A percentile compares a stretch with the other conserved stretches of the same genome.
Evolutionary conservation across 2,113 vertebrate genomes (phyloP).

Genomic region (Pituophis catenifer): DNA sequence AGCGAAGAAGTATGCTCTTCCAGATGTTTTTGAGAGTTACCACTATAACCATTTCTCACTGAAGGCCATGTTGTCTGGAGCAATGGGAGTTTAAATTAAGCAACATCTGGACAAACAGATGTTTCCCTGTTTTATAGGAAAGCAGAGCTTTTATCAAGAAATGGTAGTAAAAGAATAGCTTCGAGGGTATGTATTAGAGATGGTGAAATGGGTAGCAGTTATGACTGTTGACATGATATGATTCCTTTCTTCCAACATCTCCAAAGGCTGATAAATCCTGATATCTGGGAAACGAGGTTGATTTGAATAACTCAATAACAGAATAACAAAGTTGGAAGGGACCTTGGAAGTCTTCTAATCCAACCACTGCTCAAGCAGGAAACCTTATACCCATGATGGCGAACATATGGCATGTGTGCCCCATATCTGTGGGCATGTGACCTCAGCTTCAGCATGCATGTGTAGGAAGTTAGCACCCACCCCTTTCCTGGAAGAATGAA

Average conservation of each 20-base stretch:
- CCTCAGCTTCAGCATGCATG: too few species aligned
- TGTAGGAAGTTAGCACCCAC: too few species aligned
- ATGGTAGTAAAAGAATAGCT: not conserved
- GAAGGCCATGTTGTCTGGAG: not conserved
- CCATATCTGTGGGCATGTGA: too few species aligned
- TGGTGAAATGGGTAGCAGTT: not conserved
- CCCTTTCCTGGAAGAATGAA: too few species aligned
- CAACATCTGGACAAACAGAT: not conserved
- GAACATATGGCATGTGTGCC: too few species aligned
- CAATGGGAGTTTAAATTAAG: not conserved
- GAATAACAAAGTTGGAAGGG: not conserved
- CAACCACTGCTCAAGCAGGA: not conserved
- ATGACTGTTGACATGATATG: not conserved
- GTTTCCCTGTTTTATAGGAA: not conserved
- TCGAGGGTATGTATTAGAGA: not conserved
- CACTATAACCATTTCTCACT: not conserved
- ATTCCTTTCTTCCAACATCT: not conserved
- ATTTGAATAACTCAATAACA: not conserved
- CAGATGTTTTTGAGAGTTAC: not conserved
- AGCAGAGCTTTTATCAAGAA: not conserved
- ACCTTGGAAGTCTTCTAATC: not conserved
- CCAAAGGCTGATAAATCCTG: not conserved
- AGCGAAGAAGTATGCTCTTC: not conserved
- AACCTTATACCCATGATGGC: not conserved
- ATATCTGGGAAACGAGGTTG: not conserved